Evolutionary conservation across 2,797 vertebrate genomes (phyloP).

Genomic region (Crocodylus rhombifer): DNA sequence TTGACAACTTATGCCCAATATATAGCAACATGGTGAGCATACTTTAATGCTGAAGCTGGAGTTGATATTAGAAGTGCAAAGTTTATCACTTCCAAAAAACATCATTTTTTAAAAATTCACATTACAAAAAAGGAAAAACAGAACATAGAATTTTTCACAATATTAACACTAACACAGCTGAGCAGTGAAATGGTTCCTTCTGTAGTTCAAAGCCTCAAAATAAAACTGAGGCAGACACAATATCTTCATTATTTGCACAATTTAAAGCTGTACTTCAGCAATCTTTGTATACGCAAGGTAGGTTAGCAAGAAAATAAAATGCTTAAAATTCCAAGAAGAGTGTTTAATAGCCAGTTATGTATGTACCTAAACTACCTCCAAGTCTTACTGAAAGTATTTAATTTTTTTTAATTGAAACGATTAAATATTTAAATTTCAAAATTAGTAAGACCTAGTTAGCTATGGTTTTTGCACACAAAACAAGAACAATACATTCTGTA

Average conservation of each 20-base stretch:
- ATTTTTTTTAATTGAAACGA: neutral
- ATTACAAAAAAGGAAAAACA: neutral
- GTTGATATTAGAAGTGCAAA: neutral
- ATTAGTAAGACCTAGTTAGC: neutral
- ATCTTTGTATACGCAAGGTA: neutral
- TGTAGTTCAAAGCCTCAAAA: neutral
- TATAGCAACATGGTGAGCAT: rapidly evolving
- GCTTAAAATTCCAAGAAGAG: neutral
- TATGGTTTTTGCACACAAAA: neutral
- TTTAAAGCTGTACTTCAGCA: neutral
- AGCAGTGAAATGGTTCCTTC: neutral
- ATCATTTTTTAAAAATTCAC: neutral
- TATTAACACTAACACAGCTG: rapidly evolving
- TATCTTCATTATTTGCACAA: neutral
- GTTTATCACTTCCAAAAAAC: neutral
- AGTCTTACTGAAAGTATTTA: neutral
- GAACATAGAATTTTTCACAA: neutral
- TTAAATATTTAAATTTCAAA: neutral
- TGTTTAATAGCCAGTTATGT: neutral
- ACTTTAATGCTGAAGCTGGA: neutral
- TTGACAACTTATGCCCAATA: neutral
- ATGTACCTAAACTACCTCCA: neutral
- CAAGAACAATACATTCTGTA: neutral
- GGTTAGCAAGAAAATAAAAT: neutral
- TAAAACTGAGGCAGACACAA: neutral